Conservation (phyloP, 2,888 invertebrate genomes). For the Drosophila ezoana region DNA sequence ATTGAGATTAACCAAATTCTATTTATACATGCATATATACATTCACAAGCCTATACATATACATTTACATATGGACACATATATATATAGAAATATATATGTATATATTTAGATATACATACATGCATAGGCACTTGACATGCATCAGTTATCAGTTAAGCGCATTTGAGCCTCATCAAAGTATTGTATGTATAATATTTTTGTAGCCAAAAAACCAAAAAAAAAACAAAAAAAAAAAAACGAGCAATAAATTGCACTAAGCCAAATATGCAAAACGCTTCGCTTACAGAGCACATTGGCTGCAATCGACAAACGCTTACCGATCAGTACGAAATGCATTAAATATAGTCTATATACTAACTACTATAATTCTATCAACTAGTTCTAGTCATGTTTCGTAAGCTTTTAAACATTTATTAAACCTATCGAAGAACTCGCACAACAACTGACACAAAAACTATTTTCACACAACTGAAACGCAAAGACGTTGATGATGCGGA, state of each 20-base stretch:
- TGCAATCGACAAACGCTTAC: slow-evolving; percentile 74
- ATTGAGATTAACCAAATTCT: slow-evolving; percentile 70
- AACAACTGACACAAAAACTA: slow-evolving; percentile 16
- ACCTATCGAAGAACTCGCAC: slow-evolving; percentile 43
- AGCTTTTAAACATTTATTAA: slow-evolving; percentile 31
- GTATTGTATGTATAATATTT: slow-evolving; percentile 59
- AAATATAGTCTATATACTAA: slow-evolving; percentile 7
- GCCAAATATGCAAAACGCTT: slow-evolving; percentile 72
- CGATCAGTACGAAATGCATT: slow-evolving; percentile 72
- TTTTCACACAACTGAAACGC: slow-evolving; percentile 19
- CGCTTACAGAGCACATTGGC: slow-evolving; percentile 63
- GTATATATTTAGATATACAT: slow-evolving; percentile 39
- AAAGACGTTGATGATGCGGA: neutral
- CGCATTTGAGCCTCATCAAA: slow-evolving; percentile 53
- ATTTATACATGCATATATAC: slow-evolving; percentile 61
- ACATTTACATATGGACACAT: slow-evolving; percentile 23
- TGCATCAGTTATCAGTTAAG: slow-evolving; percentile 49
- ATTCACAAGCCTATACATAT: slow-evolving; percentile 28
- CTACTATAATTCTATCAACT: slow-evolving; percentile 27
- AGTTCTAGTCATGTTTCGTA: slow-evolving; percentile 45
- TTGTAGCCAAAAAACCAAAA: slow-evolving; percentile 58
- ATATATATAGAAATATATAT: slow-evolving; percentile 27
- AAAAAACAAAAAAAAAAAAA: slow-evolving; percentile 8
- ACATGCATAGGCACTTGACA: slow-evolving; percentile 29
- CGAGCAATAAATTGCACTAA: slow-evolving; percentile 56